Conservation (phyloP, 2,888 invertebrate species). For the Lasioglossum vierecki region DNA sequence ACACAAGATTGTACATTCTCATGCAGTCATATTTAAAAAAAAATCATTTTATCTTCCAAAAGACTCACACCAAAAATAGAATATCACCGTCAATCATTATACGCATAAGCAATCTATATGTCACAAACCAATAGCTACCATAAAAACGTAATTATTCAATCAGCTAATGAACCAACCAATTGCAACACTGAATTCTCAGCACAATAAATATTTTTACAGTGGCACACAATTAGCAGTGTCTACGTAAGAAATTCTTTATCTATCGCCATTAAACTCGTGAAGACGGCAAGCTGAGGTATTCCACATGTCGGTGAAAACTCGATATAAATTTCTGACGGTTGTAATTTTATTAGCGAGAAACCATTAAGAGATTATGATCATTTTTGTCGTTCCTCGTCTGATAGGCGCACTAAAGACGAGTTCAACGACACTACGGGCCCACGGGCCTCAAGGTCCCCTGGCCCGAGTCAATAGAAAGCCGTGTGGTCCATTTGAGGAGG, state of each 20-base stretch:
- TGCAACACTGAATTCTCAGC: neutral
- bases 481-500: neutral
- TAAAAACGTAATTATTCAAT: neutral
- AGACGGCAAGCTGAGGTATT: neutral
- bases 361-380: neutral
- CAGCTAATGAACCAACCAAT: neutral
- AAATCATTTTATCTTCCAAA: neutral
- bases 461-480: neutral
- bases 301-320: neutral
- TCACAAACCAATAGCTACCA: neutral
- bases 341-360: neutral
- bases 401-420: neutral
- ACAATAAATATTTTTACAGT: neutral
- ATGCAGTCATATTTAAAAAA: too few species aligned
- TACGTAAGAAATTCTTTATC: neutral
- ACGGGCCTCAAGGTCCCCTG: slow-evolving; percentile 10
- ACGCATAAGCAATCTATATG: neutral
- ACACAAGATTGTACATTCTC: too few species aligned
- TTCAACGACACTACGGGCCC: neutral
- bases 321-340: neutral
- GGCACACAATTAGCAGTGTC: neutral
- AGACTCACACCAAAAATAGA: neutral
- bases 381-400: neutral
- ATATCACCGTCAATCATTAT: neutral
- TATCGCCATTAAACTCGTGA: neutral